Percentiles rank a stretch among this genome's conserved stretches.
These are phyloP conservation scores for Natrix natrix DNA, from an alignment of 2,797 vertebrate species.

Conservation along the genomic window DNA sequence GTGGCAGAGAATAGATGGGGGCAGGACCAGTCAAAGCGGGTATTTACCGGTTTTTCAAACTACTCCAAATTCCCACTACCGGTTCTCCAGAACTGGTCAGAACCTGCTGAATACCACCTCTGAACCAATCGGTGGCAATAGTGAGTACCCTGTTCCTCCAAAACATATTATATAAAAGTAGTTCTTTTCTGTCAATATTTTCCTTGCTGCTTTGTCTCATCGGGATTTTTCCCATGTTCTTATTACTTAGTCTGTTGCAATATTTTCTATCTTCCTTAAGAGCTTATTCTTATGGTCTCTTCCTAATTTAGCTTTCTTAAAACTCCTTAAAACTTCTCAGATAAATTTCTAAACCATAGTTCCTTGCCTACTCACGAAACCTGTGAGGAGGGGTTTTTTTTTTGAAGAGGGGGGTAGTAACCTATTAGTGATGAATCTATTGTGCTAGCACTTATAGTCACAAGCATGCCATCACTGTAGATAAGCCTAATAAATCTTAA, in stretches of 20 bases:
- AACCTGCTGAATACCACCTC: too few species aligned
- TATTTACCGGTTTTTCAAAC: too few species aligned
- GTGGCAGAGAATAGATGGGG: too few species aligned
- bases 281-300: background rate
- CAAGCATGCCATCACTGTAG: background rate
- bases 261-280: background rate
- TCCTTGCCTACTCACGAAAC: background rate
- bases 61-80: too few species aligned
- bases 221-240: background rate
- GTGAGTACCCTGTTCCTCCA: background rate
- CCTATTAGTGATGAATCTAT: background rate
- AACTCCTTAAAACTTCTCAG: background rate
- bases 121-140: background rate
- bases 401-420: background rate
- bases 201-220: background rate
- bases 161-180: background rate
- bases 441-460: background rate
- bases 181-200: background rate
- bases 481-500: background rate
- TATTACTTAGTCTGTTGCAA: background rate
- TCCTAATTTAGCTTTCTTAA: background rate
- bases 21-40: too few species aligned
- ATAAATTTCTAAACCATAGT: background rate
- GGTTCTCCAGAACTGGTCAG: too few species aligned
- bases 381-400: background rate